phyloP scores from a whole-genome alignment of 2,797 vertebrate species.

The Falco biarmicus region DNA sequence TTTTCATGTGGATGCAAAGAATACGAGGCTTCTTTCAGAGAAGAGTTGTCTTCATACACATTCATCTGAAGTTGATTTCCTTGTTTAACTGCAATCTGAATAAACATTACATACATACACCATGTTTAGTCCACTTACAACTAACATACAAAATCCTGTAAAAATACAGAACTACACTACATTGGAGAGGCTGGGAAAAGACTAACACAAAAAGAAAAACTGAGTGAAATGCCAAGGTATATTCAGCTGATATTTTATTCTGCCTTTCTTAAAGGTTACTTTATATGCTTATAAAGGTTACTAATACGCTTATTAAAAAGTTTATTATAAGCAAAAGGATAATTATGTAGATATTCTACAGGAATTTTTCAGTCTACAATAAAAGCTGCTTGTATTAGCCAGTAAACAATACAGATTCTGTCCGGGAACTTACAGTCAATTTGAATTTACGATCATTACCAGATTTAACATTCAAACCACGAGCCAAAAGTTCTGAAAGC shows the following conservation, averaged over 20 bases:
- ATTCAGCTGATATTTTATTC: neutral
- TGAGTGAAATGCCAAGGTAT: neutral
- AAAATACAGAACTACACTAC: neutral
- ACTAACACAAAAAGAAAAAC: neutral
- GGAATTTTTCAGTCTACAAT: neutral
- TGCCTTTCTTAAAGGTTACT: neutral
- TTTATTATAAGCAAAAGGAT: neutral
- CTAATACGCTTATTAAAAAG: neutral
- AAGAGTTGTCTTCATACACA: constrained; percentile 83
- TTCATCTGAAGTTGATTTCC: constrained; percentile 94
- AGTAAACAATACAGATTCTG: neutral
- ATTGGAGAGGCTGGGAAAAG: neutral
- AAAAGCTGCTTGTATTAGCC: neutral
- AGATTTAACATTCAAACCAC: neutral
- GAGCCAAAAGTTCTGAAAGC: neutral
- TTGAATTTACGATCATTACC: neutral
- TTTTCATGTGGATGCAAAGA: neutral
- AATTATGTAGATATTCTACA: neutral
- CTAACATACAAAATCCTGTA: neutral
- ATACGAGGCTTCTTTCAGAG: neutral
- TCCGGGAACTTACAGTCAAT: neutral
- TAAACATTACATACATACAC: neutral
- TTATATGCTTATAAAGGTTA: neutral
- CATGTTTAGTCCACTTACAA: neutral
- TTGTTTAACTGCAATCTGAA: constrained; percentile 91